These are phyloP conservation scores for Lasioglossum calceatum DNA, from an alignment of 2,888 invertebrate species.

Conservation along the genomic window DNA sequence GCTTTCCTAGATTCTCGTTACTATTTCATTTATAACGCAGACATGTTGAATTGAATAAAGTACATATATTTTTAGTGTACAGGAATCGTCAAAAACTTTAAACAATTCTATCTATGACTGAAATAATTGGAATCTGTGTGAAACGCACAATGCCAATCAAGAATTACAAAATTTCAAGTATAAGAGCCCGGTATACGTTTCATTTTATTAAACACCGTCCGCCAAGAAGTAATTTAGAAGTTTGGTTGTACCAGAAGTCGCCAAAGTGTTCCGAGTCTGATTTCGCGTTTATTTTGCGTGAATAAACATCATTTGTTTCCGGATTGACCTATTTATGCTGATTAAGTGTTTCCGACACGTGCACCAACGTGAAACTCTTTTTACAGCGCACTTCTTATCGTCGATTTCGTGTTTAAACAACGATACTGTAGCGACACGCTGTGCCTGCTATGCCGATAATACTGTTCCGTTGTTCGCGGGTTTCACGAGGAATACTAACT, in stretches of 20 bases:
- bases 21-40: neutral
- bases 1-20: neutral
- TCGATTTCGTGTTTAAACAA: conserved; percentile 24
- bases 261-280: neutral
- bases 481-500: conserved; percentile 50
- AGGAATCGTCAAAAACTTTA: no score
- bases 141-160: no score
- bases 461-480: conserved; percentile 32
- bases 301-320: neutral
- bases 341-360: conserved; percentile 24
- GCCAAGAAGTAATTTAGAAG: neutral
- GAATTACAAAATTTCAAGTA: neutral
- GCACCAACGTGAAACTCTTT: conserved; percentile 18
- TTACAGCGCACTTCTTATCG: conserved; percentile 35
- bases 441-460: conserved; percentile 27
- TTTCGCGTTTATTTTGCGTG: neutral
- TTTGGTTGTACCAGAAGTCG: neutral
- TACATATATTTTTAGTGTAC: no score
- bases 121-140: neutral
- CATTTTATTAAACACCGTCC: neutral
- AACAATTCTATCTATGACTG: no score
- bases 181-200: neutral
- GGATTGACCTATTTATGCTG: conserved; percentile 16
- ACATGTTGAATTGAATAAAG: no score
- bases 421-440: conserved; percentile 34